A percentile compares a stretch with the other conserved stretches of the same genome.
Evolutionary conservation across 2,888 invertebrate genomes (phyloP).

Genomic region (Punctoribates punctum): DNA sequence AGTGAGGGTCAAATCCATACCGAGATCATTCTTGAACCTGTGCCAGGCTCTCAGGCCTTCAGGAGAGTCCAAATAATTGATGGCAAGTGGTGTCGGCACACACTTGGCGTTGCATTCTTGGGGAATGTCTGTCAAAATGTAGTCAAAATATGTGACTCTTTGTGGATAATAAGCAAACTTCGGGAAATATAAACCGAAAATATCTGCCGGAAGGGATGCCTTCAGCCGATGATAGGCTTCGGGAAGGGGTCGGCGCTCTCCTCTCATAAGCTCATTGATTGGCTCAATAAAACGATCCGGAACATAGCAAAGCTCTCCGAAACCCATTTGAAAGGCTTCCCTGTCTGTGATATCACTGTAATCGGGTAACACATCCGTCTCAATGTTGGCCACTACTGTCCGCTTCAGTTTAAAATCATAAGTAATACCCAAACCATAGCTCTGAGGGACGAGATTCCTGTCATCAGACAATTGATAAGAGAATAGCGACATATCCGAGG

Average conservation of each 20-base stretch:
- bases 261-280: neutral
- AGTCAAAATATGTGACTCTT: neutral
- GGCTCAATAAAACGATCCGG: conserved; percentile 3
- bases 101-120: neutral
- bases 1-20: neutral
- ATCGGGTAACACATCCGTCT: neutral
- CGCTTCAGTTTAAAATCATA: neutral
- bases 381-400: neutral
- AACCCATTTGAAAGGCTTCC: conserved; percentile 16
- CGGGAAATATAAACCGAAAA: neutral
- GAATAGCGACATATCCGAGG: neutral
- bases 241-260: neutral
- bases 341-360: neutral
- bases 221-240: neutral
- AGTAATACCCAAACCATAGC: neutral
- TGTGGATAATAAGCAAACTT: neutral
- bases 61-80: neutral
- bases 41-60: neutral
- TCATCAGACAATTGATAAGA: conserved; percentile 8
- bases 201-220: neutral
- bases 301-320: conserved; percentile 23
- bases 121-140: neutral
- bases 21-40: neutral
- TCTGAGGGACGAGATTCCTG: neutral
- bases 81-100: neutral